A percentile compares a stretch with the other conserved stretches of the same genome.
phyloP scores from a whole-genome alignment of 2,888 invertebrate species.

The Caenorhabditis japonica region DNA sequence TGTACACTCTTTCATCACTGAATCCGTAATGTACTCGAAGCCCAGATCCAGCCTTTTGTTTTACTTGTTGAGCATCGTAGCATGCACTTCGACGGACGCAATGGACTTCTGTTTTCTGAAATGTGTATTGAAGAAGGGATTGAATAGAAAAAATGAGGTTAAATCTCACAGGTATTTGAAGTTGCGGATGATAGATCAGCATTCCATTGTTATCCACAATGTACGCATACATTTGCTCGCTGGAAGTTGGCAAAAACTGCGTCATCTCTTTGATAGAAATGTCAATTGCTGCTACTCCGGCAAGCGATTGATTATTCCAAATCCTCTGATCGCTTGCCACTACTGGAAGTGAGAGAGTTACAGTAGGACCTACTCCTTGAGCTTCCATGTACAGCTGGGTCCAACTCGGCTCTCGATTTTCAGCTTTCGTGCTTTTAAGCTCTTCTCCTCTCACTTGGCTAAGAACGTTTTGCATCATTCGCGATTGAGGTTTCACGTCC shows the following conservation, averaged over 20 bases:
- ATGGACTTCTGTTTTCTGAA: constrained; percentile 71
- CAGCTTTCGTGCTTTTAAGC: constrained; percentile 44
- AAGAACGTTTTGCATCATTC: constrained; percentile 67
- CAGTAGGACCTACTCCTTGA: constrained; percentile 69
- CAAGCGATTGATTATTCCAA: constrained; percentile 56
- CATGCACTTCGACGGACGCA: constrained; percentile 73
- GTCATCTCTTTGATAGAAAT: constrained; percentile 59
- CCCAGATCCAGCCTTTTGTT: constrained; percentile 57
- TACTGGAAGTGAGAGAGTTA: constrained; percentile 72
- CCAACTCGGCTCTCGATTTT: constrained; percentile 68
- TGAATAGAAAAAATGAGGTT: too few relatives aligned
- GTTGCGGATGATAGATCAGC: constrained; percentile 73
- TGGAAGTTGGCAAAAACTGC: constrained; percentile 44
- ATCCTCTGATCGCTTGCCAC: constrained; percentile 42
- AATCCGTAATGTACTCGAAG: constrained; percentile 72
- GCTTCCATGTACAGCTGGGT: constrained; percentile 73
- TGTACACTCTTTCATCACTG: constrained; percentile 71
- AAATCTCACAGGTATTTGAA: constrained; percentile 63
- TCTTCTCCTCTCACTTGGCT: constrained; percentile 47
- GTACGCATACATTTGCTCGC: constrained; percentile 69
- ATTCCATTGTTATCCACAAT: constrained; percentile 76
- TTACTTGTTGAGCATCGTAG: constrained; percentile 66
- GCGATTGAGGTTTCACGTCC: constrained; percentile 71
- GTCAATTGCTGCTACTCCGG: constrained; percentile 66
- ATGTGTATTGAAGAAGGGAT: too few relatives aligned